phyloP scores from a whole-genome alignment of 2,888 invertebrate genomes.

The Cabera pusaria region DNA sequence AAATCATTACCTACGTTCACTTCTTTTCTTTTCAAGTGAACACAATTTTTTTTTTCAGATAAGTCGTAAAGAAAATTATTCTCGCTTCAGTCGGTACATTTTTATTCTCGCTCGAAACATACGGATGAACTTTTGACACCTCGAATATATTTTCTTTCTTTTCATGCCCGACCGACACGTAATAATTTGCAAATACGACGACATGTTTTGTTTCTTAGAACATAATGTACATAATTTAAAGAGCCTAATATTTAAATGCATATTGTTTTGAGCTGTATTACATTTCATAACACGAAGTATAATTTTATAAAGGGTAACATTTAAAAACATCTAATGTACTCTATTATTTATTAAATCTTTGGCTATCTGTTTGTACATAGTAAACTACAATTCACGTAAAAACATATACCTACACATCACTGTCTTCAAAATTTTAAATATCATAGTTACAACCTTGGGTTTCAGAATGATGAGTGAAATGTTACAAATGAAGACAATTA shows the following conservation, averaged over 20 bases:
- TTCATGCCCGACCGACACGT: slow-evolving; percentile 9
- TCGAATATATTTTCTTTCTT: slow-evolving; percentile 17
- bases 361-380: slow-evolving; percentile 76
- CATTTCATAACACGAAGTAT: too few relatives aligned
- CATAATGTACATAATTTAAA: too few relatives aligned
- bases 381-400: slow-evolving; percentile 78
- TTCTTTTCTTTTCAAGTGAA: slow-evolving; percentile 55
- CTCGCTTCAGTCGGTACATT: slow-evolving; percentile 50
- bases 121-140: slow-evolving; percentile 22
- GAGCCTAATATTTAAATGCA: too few relatives aligned
- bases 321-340: slow-evolving; percentile 49
- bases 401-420: slow-evolving; percentile 76
- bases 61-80: slow-evolving; percentile 54
- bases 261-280: too few relatives aligned
- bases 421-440: slow-evolving; percentile 70
- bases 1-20: slow-evolving; percentile 59
- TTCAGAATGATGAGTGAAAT: slow-evolving; percentile 67
- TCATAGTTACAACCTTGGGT: slow-evolving; percentile 79
- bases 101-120: slow-evolving; percentile 43
- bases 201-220: too few relatives aligned
- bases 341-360: slow-evolving; percentile 74
- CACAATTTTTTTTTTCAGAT: slow-evolving; percentile 50
- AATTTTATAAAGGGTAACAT: too few relatives aligned
- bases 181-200: slow-evolving; percentile 3
- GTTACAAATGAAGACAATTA: slow-evolving; percentile 37